Evolutionary conservation across 2,888 invertebrate species (phyloP), one percentile per base, ranked within the genome.

Genomic region (Zygothrica quintamaculata): DNA sequence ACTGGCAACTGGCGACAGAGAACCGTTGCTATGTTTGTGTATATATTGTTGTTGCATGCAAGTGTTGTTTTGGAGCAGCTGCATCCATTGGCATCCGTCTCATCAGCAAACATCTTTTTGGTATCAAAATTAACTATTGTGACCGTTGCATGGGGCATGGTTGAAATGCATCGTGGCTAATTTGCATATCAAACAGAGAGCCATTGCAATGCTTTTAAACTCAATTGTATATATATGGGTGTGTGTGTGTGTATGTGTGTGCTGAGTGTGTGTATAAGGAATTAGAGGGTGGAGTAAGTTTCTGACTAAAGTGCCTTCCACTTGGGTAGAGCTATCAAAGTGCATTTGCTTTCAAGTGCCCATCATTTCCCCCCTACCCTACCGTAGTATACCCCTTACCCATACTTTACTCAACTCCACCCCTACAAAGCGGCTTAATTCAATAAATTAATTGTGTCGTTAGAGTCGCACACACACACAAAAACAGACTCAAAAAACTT

Each of bases 161-260:
- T 22, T 22, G 18, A 56, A 69, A 72, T 43, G 74, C 77, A 46
- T 65, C 43, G 56, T 65, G 73, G 66, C 84, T 80, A 80, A 82
- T 82, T 82, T 82, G 73, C 82, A 82, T 82, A 82, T 87, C 84
- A 69, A 71, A 84, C 65, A 61, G 70, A 61, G 70, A 84, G 67
- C 58, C 61, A 58, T 46, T 65, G 40, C 56, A 52, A 51, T 51
- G 62, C 66, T 60, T 64, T 74, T 53, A 64, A 12, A 31, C 42
- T 36, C 6, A 8, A 36, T 18, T 37, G 48, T 33, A 9, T 33
- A 2, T 33, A 31, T 25, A 6, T 12, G 48, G 25, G 33, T 33
- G 1, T 33, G 36, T 25, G 6, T 12, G 48, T 31, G 16, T 18
- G 13, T 42, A n/a, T 31, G 46, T 40, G 47, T 47, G 61, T 39